phyloP scores from a whole-genome alignment of 2,888 invertebrate species.

The Limnephilus rhombicus region DNA sequence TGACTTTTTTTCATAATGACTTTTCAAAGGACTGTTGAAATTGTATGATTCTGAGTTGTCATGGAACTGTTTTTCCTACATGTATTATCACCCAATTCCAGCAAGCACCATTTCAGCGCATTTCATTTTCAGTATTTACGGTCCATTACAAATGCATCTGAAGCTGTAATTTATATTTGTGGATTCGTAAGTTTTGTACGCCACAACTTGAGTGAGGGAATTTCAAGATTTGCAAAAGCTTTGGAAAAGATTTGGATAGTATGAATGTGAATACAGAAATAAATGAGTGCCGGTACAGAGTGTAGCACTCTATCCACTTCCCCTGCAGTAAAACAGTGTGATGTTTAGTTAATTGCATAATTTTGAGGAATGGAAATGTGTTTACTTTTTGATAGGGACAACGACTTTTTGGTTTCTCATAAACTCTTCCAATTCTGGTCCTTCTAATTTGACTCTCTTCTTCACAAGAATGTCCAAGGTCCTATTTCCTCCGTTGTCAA shows the following conservation, averaged over 20 bases:
- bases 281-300: not conserved
- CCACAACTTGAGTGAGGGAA: too few species aligned
- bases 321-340: not conserved
- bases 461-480: slow-evolving; percentile 85
- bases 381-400: slow-evolving; percentile 70
- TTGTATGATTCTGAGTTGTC: too few species aligned
- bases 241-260: too few species aligned
- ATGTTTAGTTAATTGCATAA: not conserved
- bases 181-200: too few species aligned
- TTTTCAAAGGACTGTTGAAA: too few species aligned
- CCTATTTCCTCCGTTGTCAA: slow-evolving; percentile 86
- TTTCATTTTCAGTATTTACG: too few species aligned
- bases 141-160: too few species aligned
- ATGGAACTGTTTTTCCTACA: too few species aligned
- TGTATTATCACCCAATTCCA: too few species aligned
- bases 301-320: not conserved
- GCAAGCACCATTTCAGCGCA: too few species aligned
- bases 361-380: slow-evolving; percentile 58
- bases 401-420: slow-evolving; percentile 80
- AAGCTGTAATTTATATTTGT: too few species aligned
- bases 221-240: not conserved
- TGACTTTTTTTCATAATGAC: too few species aligned
- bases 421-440: slow-evolving; percentile 87
- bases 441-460: slow-evolving; percentile 85
- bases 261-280: not conserved